Base-by-base conservation (phyloP, 2,888 invertebrate genomes). In the Galerucella calmariensis region DNA sequence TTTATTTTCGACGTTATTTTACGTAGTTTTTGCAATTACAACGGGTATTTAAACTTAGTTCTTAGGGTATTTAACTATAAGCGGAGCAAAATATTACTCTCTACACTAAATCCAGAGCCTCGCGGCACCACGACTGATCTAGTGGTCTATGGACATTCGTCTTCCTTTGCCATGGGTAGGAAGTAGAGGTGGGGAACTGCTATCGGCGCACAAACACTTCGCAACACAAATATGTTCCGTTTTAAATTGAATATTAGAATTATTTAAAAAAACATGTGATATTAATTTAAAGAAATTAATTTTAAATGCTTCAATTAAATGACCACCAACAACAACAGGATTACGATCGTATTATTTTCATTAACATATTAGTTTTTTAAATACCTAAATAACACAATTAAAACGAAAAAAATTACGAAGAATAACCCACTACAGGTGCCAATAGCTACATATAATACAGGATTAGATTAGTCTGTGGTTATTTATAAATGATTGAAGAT, bases 71-170 rank as follows among this genome's bases (percentile, higher is more conserved):
- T 70, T 63, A 73, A 73, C 67, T 72, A 16, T 65, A 69, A 72
- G 72, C 76, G 69, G 73, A 72, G 67, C 67, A 63, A 69, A 77
- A 68, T 14, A 51, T 44, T 63, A 67, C 67, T 46, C 41, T 73
- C 59, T 70, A 72, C 65, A 67, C 58, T 73, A 24, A 73, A 67
- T 66, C 74, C 62, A 69, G 81, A 82, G 84, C 84, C 83, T 84
- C 85, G 82, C 86, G 85, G 85, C 85, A 83, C 85, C 85, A 72
- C 72, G 66, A 86, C 86, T 86, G 83, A 78, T 74, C 70, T 61
- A 62, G 16, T 62, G 69, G 71, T 75, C 72, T 74, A 72, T 72
- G 73, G 69, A 72, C 70, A 74, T 69, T 79, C 77, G 77, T 77
- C 76, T 71, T 69, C 69, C 66, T 77, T 77, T 75, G 76, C 69